Base-by-base conservation (phyloP, 2,113 vertebrate genomes). In the Sorex fumeus region DNA sequence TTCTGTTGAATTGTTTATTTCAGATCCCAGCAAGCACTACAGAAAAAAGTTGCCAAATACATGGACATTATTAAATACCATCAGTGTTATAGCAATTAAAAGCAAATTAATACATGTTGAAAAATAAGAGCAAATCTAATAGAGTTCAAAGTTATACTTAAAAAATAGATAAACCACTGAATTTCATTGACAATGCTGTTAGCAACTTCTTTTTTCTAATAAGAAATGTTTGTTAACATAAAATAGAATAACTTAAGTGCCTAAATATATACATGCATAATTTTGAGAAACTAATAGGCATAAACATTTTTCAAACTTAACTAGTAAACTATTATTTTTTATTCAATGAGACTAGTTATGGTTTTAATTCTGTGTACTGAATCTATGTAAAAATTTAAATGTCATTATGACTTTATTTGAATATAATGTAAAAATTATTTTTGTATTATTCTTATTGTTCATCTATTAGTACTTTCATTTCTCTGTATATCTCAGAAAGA, bases 381-480 rank as follows among this genome's bases (percentile, higher is more conserved):
- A 8, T 2, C 23, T 53, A 4, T 85, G 50, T 1, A 75, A 86
- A 77, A 78, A 25, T 69, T 45, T 32, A 70, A 67, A 72, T 69
- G 84, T 92, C 18, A 47, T 92, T 10, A 47, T 0, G 34, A 21
- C 76, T 87, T 34, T 62, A 3, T 45, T 66, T 67, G 21, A 74
- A 57, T 69, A 50, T 28, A 43, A 79, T 88, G 15, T 81, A 69
- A 50, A 83, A 67, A 19, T 72, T 72, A 36, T 69, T 76, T 93
- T 57, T 34, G 12, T 40, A 40, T 32, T 45, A 8, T 71, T 83
- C 53, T 62, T 8, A 0, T 77, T 83, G 50, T 71, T 72, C 75
- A 23, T 0, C 9, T 66, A 12, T 27, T 60, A 45, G 36, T 15
- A 53, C 8, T 36, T 34, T 67, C 25, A 62, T 70, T 23, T 64